phyloP scores from a whole-genome alignment of 2,113 vertebrate species.

The Neotoma lepida region DNA sequence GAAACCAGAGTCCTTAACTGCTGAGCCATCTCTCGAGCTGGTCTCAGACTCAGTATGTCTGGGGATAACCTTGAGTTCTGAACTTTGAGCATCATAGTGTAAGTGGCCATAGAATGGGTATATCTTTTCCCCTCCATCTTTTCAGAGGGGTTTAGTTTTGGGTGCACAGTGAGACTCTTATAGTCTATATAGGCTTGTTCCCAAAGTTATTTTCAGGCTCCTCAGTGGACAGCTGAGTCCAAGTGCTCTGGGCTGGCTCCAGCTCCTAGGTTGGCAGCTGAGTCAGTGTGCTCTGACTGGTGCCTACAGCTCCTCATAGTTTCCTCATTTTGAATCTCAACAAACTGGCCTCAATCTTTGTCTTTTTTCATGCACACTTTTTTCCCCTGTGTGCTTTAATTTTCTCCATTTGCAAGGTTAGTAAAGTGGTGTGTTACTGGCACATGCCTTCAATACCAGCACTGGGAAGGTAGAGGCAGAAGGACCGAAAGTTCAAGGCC shows the following conservation, averaged over 20 bases:
- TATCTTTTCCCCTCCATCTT: not conserved
- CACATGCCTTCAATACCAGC: not conserved
- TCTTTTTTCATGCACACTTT: not conserved
- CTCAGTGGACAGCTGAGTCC: not conserved
- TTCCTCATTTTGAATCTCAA: constrained; percentile 44
- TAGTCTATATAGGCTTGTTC: not conserved
- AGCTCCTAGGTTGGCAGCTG: not conserved
- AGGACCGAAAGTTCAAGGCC: not conserved
- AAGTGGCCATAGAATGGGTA: too few relatives aligned
- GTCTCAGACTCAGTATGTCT: not conserved
- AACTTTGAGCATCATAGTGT: not conserved
- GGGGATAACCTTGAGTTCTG: too few relatives aligned
- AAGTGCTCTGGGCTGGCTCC: not conserved
- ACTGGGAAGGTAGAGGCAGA: not conserved
- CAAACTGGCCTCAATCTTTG: not conserved
- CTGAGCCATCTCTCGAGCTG: not conserved
- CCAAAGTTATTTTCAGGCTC: not conserved
- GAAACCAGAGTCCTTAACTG: not conserved
- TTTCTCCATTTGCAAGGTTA: constrained; percentile 45
- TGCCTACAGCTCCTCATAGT: not conserved
- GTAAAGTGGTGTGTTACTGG: not conserved
- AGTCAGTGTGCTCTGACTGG: not conserved
- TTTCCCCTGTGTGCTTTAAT: not conserved
- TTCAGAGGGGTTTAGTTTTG: not conserved
- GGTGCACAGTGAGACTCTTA: not conserved